Conservation (phyloP, 2,113 vertebrate species). For the Nibea albiflora region DNA sequence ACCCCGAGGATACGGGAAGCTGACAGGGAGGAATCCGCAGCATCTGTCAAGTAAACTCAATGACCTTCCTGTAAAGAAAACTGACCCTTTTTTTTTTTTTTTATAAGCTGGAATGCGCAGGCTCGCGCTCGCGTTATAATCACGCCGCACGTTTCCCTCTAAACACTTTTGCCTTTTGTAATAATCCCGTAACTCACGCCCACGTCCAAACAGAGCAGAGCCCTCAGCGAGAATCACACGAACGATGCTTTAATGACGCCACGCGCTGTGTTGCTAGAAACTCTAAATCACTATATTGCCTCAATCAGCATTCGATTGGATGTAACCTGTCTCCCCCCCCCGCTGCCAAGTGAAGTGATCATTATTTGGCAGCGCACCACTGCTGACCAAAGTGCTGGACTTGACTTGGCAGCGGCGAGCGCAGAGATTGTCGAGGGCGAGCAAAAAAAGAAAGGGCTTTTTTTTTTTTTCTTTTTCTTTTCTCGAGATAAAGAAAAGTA, state of each 20-base stretch:
- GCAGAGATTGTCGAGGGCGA: slow-evolving; percentile 41
- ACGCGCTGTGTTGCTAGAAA: neutral
- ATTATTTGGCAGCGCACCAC: slow-evolving; percentile 58
- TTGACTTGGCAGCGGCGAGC: slow-evolving; percentile 26
- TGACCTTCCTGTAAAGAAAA: slow-evolving; percentile 42
- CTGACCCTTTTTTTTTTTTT: neutral
- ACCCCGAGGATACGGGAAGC: slow-evolving; percentile 26
- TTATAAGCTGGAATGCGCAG: neutral
- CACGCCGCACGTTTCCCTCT: neutral
- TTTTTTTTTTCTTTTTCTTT: slow-evolving; percentile 26
- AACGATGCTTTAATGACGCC: neutral
- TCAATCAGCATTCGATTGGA: slow-evolving; percentile 50
- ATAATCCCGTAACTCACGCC: neutral
- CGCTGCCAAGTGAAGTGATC: slow-evolving; percentile 48
- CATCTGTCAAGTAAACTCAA: slow-evolving; percentile 45
- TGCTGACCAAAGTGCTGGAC: slow-evolving; percentile 56
- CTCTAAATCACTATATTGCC: slow-evolving; percentile 27
- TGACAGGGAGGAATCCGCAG: slow-evolving; percentile 55
- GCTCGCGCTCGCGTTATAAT: too few relatives aligned
- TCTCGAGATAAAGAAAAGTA: slow-evolving; percentile 30
- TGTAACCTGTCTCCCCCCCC: slow-evolving; percentile 42
- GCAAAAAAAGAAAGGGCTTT: slow-evolving; percentile 45
- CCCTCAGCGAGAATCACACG: neutral
- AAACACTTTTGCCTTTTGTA: neutral
- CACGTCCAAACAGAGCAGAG: neutral